Conservation (phyloP, 2,888 invertebrate species). For the Zaprionus bogoriensis region DNA sequence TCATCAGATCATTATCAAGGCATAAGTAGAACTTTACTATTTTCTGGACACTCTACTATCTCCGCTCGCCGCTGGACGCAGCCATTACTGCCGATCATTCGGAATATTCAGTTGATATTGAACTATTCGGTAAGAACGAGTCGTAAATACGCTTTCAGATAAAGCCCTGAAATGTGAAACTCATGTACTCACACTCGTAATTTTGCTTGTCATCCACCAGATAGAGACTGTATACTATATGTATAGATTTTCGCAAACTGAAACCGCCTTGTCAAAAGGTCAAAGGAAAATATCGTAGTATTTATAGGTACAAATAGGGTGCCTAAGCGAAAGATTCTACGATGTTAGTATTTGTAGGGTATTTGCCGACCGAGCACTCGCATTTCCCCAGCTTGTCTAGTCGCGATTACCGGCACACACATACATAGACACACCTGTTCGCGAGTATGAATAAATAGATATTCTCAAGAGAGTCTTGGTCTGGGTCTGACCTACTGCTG, state of each 20-base stretch:
- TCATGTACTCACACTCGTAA: neutral
- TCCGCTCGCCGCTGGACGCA: neutral
- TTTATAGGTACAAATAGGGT: no score
- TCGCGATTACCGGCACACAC: neutral
- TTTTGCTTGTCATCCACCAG: neutral
- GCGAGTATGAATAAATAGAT: conserved; percentile 2
- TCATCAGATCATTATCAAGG: conserved; percentile 7
- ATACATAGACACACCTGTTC: neutral
- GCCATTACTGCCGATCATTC: neutral
- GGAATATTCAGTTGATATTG: neutral
- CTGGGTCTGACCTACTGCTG: conserved; percentile 31
- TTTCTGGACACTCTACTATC: neutral
- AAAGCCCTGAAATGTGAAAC: neutral
- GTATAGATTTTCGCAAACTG: no score
- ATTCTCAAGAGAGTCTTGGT: conserved; percentile 6
- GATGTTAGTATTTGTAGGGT: conserved; percentile 7
- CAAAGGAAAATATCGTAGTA: no score
- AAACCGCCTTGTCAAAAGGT: no score
- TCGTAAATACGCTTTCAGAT: neutral
- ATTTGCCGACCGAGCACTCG: neutral
- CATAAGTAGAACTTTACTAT: conserved; percentile 6
- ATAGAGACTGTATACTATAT: no score
- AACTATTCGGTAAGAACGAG: neutral
- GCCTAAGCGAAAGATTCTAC: no score
- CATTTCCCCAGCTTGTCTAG: neutral